phyloP scores from a whole-genome alignment of 2,113 vertebrate genomes.

The Hippocampus zosterae region DNA sequence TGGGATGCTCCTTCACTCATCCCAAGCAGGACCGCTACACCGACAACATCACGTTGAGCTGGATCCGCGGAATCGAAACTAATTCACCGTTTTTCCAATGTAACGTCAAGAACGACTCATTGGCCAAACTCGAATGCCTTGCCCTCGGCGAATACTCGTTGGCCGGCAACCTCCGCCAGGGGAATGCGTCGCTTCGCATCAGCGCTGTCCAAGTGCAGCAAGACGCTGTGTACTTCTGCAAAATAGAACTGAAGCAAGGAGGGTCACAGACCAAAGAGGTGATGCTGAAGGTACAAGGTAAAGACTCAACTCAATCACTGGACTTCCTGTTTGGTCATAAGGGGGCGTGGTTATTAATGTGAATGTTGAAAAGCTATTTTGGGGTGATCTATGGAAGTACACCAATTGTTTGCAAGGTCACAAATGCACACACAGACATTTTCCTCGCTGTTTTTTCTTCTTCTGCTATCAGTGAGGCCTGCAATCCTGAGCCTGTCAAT shows the following conservation, averaged over 20 bases:
- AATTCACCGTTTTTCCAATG: not conserved
- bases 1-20: slow-evolving; percentile 24
- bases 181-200: slow-evolving; percentile 22
- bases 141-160: not conserved
- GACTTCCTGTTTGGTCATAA: not conserved
- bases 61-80: fast-evolving
- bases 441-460: not conserved
- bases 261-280: fast-evolving
- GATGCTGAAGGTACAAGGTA: slow-evolving; percentile 16
- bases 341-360: not conserved
- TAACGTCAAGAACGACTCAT: not conserved
- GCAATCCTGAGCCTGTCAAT: slow-evolving; percentile 16
- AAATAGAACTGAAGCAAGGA: not conserved
- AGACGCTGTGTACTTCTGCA: not conserved
- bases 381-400: no score
- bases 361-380: not conserved
- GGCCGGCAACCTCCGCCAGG: slow-evolving; percentile 10
- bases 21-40: fast-evolving
- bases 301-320: not conserved
- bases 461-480: slow-evolving; percentile 4
- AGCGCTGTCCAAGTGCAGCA: not conserved
- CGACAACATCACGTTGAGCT: not conserved
- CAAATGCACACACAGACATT: not conserved
- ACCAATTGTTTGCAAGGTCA: not conserved
- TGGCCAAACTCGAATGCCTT: not conserved